Evolutionary conservation across 2,888 invertebrate genomes (phyloP), one percentile per base, ranked within the genome.

Genomic region (Dorcus parallelipipedus): DNA sequence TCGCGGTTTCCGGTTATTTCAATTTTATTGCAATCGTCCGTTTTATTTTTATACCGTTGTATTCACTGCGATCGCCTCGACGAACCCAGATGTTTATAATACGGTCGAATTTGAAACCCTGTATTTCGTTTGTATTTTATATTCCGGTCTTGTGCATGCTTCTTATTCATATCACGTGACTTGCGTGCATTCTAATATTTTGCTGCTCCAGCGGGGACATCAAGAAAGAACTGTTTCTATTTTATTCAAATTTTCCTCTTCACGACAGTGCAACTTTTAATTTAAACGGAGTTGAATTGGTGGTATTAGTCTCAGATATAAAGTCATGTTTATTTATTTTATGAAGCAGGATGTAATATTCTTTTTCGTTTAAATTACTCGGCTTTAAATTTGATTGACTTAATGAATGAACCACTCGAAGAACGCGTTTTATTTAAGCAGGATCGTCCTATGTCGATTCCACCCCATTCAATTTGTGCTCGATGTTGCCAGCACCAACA

Each of bases 401-500:
- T 33, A 33, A 33, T 33, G 26, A 33, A 33, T 33, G 26, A 33
- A 33, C 6, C 26, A 33, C 26, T 33, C 26, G 26, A 33, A 33
- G 26, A 33, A 33, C 26, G 45, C 45, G 45, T 7, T 20, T 9
- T 45, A 6, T 10, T 23, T 17, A 17, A 9, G 45, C 20, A 20
- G 45, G 7, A 10, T 45, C 45, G 45, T 45, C 20, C 45, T 45
- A 17, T 45, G 45, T 45, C 45, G 45, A 23, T 33, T 33, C 26
- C 17, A 45, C 9, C 49, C 38, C 45, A 23, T 38, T 38, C 52
- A 51, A 54, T 59, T 58, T 54, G 39, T 54, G 49, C 52, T 58
- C 42, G 53, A 52, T 52, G 60, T 58, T 55, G 58, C 49, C 56
- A 49, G 56, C 41, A 59, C 53, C 64, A 64, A 64, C 59, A 38